Evolutionary conservation across 2,113 vertebrate genomes (phyloP), one percentile per base, ranked within the genome.

Genomic region (Variabilichromis moorii): DNA sequence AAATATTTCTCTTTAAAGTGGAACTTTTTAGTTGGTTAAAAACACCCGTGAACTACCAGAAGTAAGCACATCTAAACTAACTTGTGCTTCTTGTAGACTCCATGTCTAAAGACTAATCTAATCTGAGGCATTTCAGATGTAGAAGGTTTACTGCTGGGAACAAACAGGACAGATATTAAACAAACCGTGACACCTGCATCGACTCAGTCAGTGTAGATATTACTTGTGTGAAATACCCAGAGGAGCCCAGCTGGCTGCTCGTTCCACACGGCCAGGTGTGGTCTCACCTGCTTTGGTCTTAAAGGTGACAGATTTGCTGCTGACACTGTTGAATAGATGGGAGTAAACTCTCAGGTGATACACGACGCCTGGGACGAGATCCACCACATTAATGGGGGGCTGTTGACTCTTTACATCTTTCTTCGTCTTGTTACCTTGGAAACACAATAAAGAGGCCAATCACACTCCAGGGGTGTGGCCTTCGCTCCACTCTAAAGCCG

Each of bases 201-300:
- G 14, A 55, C 68, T 86, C 6, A 82, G 42, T 73, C 68, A 84
- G 26, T 40, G 78, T 31, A 28, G 63, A 81, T 40, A 53, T 31
- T 8, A 87, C 24, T 57, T 88, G 47, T 71, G 24, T 81, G 14
- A 87, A 53, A 88, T 21, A 71, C 71, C 10, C 57, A 84, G 76
- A 73, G 57, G 45, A 61, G 55, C 85, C 86, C 91, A 89, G 80
- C 68, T 57, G 87, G 51, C 86, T 47, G n/a, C 59, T 13, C 33
- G 57, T 42, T 87, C 87, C 85, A 66, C 88, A 86, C 31, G 37
- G 78, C 71, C 92, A 89, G 91, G 88, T 84, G 90, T 90, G 63
- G 78, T 85, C 98, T 99, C 98, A 99, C 99, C 99, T 99, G 98
- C 91, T 95, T 97, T 98, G 95, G 98, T 99, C 95, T 98, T 97